phyloP scores from a whole-genome alignment of 2,113 vertebrate species.

The Tinamus guttatus region DNA sequence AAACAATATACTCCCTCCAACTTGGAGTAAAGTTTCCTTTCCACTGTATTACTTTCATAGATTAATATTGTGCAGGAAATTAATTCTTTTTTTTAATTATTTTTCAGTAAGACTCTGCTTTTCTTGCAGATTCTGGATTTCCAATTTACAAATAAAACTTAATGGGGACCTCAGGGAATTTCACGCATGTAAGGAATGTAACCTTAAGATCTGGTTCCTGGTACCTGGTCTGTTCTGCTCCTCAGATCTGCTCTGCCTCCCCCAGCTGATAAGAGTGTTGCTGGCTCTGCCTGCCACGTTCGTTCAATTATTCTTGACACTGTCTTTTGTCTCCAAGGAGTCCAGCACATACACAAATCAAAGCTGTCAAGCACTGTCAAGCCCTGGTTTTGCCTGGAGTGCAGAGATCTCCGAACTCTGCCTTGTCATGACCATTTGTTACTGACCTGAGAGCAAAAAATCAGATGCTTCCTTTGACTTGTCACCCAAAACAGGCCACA shows the following conservation, averaged over 20 bases:
- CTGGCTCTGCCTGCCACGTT: neutral
- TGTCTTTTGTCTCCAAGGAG: constrained; percentile 41
- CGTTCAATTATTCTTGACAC: neutral
- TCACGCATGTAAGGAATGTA: constrained; percentile 79
- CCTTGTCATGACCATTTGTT: neutral
- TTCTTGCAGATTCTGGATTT: neutral
- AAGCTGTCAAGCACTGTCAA: neutral
- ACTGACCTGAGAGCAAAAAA: neutral
- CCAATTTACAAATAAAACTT: constrained; percentile 39
- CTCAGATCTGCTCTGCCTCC: constrained; percentile 41
- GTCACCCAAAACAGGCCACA: rapidly evolving
- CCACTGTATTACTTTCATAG: neutral
- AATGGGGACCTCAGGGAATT: constrained; percentile 47
- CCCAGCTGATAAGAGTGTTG: constrained; percentile 56
- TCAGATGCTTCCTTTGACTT: neutral
- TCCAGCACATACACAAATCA: constrained; percentile 23
- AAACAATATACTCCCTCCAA: constrained; percentile 15
- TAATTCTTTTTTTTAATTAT: constrained; percentile 17
- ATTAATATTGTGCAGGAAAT: constrained; percentile 7
- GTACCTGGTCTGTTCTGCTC: constrained; percentile 68
- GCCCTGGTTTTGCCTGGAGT: neutral
- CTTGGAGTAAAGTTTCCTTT: neutral
- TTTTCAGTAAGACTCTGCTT: neutral
- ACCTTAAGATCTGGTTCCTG: constrained; percentile 68
- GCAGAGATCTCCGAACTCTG: constrained; percentile 38